Evolutionary conservation across 2,797 vertebrate species (phyloP).

Genomic region (Enteromius fasciolatus): DNA sequence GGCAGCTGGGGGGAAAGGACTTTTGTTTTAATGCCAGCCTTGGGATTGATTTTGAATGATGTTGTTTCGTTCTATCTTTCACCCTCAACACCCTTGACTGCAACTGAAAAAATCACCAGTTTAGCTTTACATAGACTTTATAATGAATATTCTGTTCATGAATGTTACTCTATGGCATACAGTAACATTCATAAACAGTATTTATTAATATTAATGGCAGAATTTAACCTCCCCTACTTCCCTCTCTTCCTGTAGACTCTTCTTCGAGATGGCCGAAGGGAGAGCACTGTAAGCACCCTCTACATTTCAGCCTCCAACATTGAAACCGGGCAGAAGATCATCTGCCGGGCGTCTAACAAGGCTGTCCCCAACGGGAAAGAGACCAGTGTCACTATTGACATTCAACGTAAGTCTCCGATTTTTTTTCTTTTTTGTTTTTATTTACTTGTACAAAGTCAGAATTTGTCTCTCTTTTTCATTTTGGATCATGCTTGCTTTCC

Average conservation of each 20-base stretch:
- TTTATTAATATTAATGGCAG: too few species aligned
- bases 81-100: neutral
- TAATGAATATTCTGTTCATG: too few species aligned
- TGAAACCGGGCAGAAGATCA: slow-evolving; percentile 92
- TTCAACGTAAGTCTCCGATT: slow-evolving; percentile 88
- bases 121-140: too few species aligned
- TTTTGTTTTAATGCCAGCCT: neutral
- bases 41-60: slow-evolving; percentile 38
- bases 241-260: slow-evolving; percentile 78
- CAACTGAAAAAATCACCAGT: neutral
- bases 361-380: slow-evolving; percentile 93
- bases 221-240: neutral
- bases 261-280: slow-evolving; percentile 88
- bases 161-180: too few species aligned
- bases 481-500: neutral
- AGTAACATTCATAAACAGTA: too few species aligned
- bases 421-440: neutral
- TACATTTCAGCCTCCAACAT: slow-evolving; percentile 92
- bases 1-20: neutral
- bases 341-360: slow-evolving; percentile 94
- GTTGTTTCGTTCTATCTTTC: slow-evolving; percentile 16
- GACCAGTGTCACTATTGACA: slow-evolving; percentile 93
- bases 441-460: neutral
- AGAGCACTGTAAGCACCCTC: slow-evolving; percentile 93
- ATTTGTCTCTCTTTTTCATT: neutral